Evolutionary conservation across 2,797 vertebrate genomes (phyloP).

Genomic region (Lemur catta): DNA sequence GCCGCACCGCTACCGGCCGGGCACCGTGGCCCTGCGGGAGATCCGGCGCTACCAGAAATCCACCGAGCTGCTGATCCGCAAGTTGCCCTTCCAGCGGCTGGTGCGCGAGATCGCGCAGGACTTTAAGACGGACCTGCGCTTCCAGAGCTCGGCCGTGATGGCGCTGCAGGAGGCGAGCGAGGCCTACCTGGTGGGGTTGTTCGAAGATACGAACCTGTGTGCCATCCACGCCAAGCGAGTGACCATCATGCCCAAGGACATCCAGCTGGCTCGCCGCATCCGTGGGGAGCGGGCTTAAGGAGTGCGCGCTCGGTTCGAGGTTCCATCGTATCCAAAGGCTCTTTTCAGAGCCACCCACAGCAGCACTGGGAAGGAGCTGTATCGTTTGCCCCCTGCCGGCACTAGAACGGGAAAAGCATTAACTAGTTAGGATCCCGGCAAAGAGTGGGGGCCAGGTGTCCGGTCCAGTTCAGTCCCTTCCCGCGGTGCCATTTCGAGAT

Average conservation of each 20-base stretch:
- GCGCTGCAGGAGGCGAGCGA: conserved; percentile 91
- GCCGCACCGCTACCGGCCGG: conserved; percentile 90
- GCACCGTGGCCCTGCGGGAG: conserved; percentile 86
- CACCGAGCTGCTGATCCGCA: conserved; percentile 86
- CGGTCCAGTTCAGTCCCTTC: too few species aligned
- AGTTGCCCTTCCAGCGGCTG: conserved; percentile 89
- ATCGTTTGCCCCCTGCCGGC: neutral
- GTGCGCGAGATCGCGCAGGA: conserved; percentile 92
- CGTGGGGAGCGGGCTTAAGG: conserved; percentile 88
- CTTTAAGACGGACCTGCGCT: conserved; percentile 90
- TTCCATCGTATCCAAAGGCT: neutral
- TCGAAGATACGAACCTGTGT: conserved; percentile 93
- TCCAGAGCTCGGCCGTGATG: conserved; percentile 91
- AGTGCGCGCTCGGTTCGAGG: too few species aligned
- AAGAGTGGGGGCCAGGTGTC: too few species aligned
- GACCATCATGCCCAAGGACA: conserved; percentile 96
- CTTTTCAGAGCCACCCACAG: neutral
- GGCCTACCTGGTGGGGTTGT: conserved; percentile 92
- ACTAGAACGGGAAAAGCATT: neutral
- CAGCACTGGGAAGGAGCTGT: neutral
- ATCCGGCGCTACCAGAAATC: conserved; percentile 89
- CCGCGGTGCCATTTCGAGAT: too few species aligned
- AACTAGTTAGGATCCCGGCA: rapidly evolving
- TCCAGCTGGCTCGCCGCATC: conserved; percentile 93
- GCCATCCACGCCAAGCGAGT: conserved; percentile 94